Evolutionary conservation across 1,140 invertebrate species (phyloP).

Genomic region (Neodiprion fabricii): DNA sequence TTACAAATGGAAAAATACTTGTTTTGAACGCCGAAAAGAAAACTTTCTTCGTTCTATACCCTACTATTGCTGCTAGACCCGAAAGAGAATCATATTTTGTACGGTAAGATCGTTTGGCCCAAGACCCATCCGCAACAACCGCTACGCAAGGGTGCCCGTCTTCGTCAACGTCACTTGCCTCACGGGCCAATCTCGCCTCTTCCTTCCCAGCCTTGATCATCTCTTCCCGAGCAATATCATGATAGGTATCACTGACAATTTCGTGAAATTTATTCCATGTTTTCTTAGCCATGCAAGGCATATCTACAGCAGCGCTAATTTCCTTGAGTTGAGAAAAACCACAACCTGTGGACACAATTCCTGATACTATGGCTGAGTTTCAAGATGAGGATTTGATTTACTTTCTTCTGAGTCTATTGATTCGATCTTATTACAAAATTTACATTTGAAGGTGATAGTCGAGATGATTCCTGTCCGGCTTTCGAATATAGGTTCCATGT

Average conservation of each 20-base stretch:
- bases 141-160: constrained; percentile 46
- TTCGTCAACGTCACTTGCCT: constrained; percentile 36
- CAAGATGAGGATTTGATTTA: constrained; percentile 12
- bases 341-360: constrained; percentile 22
- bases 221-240: constrained; percentile 24
- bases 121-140: constrained; percentile 46
- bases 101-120: constrained; percentile 45
- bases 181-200: constrained; percentile 38
- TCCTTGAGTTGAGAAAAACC: constrained; percentile 21
- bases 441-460: constrained; percentile 23
- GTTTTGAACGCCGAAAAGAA: constrained; percentile 49
- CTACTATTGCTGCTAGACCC: constrained; percentile 42
- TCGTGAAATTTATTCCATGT: constrained; percentile 28
- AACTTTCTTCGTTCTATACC: constrained; percentile 41
- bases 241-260: constrained; percentile 25
- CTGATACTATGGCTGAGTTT: constrained; percentile 22
- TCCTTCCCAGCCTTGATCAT: constrained; percentile 40
- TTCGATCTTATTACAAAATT: constrained; percentile 23
- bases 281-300: constrained; percentile 30
- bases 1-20: constrained; percentile 44
- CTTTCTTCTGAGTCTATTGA: neutral
- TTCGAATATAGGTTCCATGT: constrained; percentile 9
- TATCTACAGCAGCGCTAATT: constrained; percentile 24
- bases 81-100: constrained; percentile 45
- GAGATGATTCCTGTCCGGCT: constrained; percentile 20